phyloP scores from a whole-genome alignment of 2,888 invertebrate genomes.

The Hirudinaria manillensis region DNA sequence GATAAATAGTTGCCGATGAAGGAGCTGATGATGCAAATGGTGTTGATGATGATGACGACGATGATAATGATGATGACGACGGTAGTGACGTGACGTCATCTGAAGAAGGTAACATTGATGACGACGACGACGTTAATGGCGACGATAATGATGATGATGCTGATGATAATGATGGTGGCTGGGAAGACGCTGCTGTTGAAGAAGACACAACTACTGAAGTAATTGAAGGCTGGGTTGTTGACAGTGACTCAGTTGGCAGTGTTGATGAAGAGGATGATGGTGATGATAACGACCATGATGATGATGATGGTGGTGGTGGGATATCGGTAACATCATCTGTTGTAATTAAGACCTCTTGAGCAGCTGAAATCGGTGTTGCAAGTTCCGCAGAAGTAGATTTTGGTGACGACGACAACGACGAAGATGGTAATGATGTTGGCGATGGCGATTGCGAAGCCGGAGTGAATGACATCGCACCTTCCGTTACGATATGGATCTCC shows the following conservation, averaged over 20 bases:
- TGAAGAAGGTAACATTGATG: background rate
- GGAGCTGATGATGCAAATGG: background rate
- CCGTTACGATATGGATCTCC: no score
- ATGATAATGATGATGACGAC: background rate
- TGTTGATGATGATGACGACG: background rate
- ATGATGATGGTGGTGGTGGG: slow-evolving; percentile 6
- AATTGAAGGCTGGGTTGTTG: slow-evolving; percentile 20
- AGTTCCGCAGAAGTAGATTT: background rate
- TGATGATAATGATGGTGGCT: slow-evolving; percentile 22
- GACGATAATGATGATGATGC: slow-evolving; percentile 20
- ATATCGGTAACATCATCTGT: background rate
- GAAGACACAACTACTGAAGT: slow-evolving; percentile 20
- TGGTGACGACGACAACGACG: background rate
- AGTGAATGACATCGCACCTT: background rate
- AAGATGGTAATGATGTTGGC: background rate
- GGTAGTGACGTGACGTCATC: background rate
- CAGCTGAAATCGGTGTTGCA: background rate
- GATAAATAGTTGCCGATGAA: background rate
- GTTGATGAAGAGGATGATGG: slow-evolving; percentile 20
- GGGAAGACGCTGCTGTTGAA: slow-evolving; percentile 27
- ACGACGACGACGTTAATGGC: background rate
- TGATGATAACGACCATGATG: slow-evolving; percentile 9
- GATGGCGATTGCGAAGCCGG: background rate
- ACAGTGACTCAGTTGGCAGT: slow-evolving; percentile 9
- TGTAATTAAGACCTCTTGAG: background rate